Conservation (phyloP, 2,888 invertebrate genomes). For the Trissolcus japonicus region DNA sequence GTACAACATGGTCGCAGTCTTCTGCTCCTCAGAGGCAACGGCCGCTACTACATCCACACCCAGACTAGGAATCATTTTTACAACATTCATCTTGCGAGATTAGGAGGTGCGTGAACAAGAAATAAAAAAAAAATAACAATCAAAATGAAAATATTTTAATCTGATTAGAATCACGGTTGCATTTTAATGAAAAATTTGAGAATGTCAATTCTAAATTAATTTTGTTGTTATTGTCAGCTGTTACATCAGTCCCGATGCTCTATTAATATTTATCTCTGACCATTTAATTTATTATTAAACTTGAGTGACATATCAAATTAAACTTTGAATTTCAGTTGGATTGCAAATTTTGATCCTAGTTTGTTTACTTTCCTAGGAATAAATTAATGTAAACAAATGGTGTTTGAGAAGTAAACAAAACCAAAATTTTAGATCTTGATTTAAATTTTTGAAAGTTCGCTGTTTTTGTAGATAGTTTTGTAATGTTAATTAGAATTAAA, state of each 20-base stretch:
- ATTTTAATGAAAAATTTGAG: no score
- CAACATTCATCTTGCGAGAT: conserved; percentile 74
- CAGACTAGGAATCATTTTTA: conserved; percentile 63
- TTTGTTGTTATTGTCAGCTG: conserved; percentile 4
- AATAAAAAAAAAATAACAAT: not conserved
- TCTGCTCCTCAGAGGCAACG: conserved; percentile 49
- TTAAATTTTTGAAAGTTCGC: no score
- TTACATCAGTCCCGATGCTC: conserved; percentile 4
- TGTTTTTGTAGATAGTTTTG: no score
- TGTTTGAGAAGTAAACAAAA: no score
- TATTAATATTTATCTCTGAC: conserved; percentile 10
- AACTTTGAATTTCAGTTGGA: no score
- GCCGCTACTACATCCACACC: conserved; percentile 57
- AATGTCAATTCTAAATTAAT: not conserved
- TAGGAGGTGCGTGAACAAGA: conserved; percentile 59
- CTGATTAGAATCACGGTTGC: no score
- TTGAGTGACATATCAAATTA: not conserved
- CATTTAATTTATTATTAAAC: conserved; percentile 5
- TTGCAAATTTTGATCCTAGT: no score
- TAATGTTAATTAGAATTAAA: no score
- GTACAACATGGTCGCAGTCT: conserved; percentile 39
- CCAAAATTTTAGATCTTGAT: no score
- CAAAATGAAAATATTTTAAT: no score
- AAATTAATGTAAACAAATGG: no score
- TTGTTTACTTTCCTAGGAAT: no score